A percentile compares a stretch with the other conserved stretches of the same genome.
phyloP scores from a whole-genome alignment of 2,797 vertebrate species.

The Betta splendens region DNA sequence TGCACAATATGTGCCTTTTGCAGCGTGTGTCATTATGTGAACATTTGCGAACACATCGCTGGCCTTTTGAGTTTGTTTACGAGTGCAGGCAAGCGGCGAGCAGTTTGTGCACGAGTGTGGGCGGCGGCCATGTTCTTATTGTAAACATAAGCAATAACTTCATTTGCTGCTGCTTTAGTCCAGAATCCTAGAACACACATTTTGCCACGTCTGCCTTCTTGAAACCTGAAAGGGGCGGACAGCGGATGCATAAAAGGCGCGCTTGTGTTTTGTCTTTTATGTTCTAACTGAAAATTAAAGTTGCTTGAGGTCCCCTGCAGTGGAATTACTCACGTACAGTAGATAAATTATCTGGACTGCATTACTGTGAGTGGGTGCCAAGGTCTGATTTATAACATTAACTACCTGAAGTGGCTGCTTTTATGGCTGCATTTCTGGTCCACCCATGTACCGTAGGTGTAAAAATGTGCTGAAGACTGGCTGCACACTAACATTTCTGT shows the following conservation, averaged over 20 bases:
- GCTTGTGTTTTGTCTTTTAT: background rate
- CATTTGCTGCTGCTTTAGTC: slow-evolving; percentile 50
- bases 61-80: slow-evolving; percentile 37
- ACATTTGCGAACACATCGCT: background rate
- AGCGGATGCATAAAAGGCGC: background rate
- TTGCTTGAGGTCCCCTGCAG: slow-evolving; percentile 9
- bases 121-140: slow-evolving; percentile 38
- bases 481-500: slow-evolving; percentile 23
- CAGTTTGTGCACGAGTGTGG: slow-evolving; percentile 39
- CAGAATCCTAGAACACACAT: slow-evolving; percentile 35
- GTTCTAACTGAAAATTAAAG: slow-evolving; percentile 6
- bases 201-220: slow-evolving; percentile 7
- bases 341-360: slow-evolving; percentile 23
- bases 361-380: slow-evolving; percentile 9
- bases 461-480: slow-evolving; percentile 12
- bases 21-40: background rate
- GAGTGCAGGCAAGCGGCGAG: slow-evolving; percentile 39
- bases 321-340: slow-evolving; percentile 8
- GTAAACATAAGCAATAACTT: slow-evolving; percentile 55
- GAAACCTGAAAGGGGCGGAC: slow-evolving; percentile 16
- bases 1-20: no score
- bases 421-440: slow-evolving; percentile 10
- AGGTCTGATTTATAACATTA: slow-evolving; percentile 12
- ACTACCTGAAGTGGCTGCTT: slow-evolving; percentile 25
- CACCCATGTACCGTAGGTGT: slow-evolving; percentile 15